Base-by-base conservation (phyloP, 1,140 invertebrate genomes). In the Bathynomus jamesi region DNA sequence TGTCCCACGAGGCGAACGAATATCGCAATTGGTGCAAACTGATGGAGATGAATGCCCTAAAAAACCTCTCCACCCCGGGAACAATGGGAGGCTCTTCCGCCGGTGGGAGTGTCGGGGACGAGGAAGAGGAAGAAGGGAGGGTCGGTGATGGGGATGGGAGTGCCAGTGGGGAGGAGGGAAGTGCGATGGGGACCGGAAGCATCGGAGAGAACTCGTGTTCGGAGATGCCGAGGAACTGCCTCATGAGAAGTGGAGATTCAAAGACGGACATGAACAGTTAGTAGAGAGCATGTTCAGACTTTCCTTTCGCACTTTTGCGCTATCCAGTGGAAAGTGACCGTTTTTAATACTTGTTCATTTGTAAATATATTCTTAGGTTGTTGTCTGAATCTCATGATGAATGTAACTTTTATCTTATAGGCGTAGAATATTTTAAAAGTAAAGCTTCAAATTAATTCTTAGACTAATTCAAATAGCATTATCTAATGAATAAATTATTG, bases 1-100 rank as follows among this genome's bases (percentile, higher is more conserved):
- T 74, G 17, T 77, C 75, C 29, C 69, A 77, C 53, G 75, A 77
- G 65, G 75, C 75, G 31, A 77, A 73, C 32, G 75, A 77, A 60
- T 77, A 77, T 63, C 70, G 75, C 61, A 77, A 74, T 71, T 77
- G 75, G 75, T 77, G 75, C 29, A 77, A 77, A 67, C 72, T 77
- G 25, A 77, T 77, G 75, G 75, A 77, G 62, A 70, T 77, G 28
- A 77, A 77, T 68, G 75, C 75, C 30, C 71, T 77, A 71, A 77
- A 77, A 64, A 77, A 77, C 53, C 73, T 77, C 3, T 53, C 67
- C 46, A 69, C 67, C 3, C 29, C 67, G 11, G 67, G 40, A 21
- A 53, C 40, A 11, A 53, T 53, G 40, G 40, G 40, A 53, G 40
- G 40, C 40, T 53, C 40, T 53, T 53, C 40, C 21, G 40, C 40